A percentile compares a stretch with the other conserved stretches of the same genome.
Evolutionary conservation across 2,797 vertebrate genomes (phyloP).

Genomic region (Allochrocebus solatus): DNA sequence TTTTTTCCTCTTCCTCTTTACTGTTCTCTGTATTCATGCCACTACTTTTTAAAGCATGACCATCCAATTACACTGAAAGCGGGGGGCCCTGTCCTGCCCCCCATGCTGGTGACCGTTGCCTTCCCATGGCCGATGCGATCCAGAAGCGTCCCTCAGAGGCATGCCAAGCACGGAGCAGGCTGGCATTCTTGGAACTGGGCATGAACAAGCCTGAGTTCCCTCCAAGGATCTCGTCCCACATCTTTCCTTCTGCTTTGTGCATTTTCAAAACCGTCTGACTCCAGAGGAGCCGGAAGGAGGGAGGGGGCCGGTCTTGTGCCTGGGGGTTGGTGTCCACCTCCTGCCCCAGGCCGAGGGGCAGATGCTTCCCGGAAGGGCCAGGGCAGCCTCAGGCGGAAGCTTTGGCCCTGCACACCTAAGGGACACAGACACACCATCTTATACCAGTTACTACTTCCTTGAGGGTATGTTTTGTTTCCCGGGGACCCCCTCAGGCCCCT

Average conservation of each 20-base stretch:
- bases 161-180: background rate
- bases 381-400: background rate
- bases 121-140: background rate
- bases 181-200: background rate
- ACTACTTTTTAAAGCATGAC: background rate
- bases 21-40: background rate
- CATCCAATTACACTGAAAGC: background rate
- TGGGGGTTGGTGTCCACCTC: background rate
- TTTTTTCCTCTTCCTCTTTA: background rate
- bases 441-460: too few relatives aligned
- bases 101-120: background rate
- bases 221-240: background rate
- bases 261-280: background rate
- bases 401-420: background rate
- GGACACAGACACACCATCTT: background rate
- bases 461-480: rapidly evolving
- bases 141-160: background rate
- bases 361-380: background rate
- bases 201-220: background rate
- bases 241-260: background rate
- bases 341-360: background rate
- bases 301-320: background rate
- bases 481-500: background rate
- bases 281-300: background rate
- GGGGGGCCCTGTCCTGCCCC: background rate